phyloP scores from a whole-genome alignment of 2,113 vertebrate species.

The Heteronetta atricapilla region DNA sequence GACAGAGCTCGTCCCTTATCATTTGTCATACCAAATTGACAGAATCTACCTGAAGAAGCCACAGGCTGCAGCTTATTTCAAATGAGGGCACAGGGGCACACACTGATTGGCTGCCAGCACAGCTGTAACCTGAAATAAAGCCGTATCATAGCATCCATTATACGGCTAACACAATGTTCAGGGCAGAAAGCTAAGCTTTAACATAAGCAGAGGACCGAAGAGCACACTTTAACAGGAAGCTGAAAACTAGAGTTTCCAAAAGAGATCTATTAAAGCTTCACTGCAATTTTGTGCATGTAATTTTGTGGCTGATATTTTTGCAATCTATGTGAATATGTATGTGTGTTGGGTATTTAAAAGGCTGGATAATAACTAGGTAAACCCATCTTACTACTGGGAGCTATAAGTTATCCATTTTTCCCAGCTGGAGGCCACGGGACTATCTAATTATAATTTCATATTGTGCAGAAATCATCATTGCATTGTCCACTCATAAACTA shows the following conservation, averaged over 20 bases:
- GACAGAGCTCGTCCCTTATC: slow-evolving; percentile 46
- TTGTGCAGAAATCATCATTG: background rate
- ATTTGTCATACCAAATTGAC: slow-evolving; percentile 28
- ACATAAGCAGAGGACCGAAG: background rate
- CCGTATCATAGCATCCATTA: background rate
- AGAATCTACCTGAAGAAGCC: slow-evolving; percentile 20
- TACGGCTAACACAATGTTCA: background rate
- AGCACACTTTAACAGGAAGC: background rate
- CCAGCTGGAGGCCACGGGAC: background rate
- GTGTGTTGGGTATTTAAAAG: background rate
- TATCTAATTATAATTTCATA: background rate
- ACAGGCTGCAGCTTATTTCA: slow-evolving; percentile 33
- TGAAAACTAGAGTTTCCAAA: background rate
- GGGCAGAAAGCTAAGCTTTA: background rate
- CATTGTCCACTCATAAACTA: background rate
- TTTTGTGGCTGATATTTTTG: background rate
- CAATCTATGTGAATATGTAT: accelerated
- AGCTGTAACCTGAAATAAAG: slow-evolving; percentile 11
- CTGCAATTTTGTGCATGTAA: background rate
- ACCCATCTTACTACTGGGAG: background rate
- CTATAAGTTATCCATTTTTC: background rate
- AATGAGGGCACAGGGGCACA: slow-evolving; percentile 7
- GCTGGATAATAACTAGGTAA: background rate
- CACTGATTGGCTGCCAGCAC: background rate
- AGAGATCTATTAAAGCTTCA: background rate